A percentile compares a stretch with the other conserved stretches of the same genome.
Conservation (phyloP, 64 coral and sea anemone species). For the Montipora capricornis region DNA sequence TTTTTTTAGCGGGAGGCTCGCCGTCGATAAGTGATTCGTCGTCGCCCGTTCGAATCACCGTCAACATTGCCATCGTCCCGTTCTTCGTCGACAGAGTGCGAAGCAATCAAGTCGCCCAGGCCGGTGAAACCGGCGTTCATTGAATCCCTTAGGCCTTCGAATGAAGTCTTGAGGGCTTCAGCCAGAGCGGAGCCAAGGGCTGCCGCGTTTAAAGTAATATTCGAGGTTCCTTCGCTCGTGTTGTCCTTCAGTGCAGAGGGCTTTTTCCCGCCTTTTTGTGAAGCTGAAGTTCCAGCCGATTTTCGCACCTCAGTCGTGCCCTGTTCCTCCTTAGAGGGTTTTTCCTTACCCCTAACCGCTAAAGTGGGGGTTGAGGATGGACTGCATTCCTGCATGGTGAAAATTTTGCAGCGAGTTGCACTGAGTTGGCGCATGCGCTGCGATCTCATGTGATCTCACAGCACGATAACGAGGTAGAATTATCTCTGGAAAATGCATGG, state of each 20-base stretch:
- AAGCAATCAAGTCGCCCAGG: not conserved
- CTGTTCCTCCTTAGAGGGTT: conserved; percentile 1
- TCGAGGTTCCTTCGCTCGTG: too few relatives aligned
- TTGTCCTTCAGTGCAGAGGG: too few relatives aligned
- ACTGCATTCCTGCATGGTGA: not conserved
- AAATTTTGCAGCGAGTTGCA: not conserved
- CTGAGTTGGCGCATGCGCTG: too few relatives aligned
- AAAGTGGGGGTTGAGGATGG: conserved; percentile 17
- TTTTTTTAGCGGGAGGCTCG: conserved; percentile 1
- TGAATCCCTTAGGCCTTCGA: not conserved
- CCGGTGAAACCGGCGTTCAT: conserved; percentile 23
- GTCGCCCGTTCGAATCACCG: conserved; percentile 10
- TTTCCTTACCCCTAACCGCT: not conserved
- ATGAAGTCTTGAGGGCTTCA: too few relatives aligned
- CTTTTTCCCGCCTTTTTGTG: not conserved
- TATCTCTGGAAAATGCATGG: too few relatives aligned
- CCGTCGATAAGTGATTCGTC: not conserved
- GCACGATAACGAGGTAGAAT: too few relatives aligned
- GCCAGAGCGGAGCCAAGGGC: too few relatives aligned
- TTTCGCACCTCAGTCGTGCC: not conserved
- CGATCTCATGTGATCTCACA: too few relatives aligned
- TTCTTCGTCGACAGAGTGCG: not conserved
- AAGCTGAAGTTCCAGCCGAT: not conserved
- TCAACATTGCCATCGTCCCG: not conserved
- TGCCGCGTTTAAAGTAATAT: too few relatives aligned